Evolutionary conservation across 2,797 vertebrate species (phyloP).

Genomic region (Heliangelus exortis): DNA sequence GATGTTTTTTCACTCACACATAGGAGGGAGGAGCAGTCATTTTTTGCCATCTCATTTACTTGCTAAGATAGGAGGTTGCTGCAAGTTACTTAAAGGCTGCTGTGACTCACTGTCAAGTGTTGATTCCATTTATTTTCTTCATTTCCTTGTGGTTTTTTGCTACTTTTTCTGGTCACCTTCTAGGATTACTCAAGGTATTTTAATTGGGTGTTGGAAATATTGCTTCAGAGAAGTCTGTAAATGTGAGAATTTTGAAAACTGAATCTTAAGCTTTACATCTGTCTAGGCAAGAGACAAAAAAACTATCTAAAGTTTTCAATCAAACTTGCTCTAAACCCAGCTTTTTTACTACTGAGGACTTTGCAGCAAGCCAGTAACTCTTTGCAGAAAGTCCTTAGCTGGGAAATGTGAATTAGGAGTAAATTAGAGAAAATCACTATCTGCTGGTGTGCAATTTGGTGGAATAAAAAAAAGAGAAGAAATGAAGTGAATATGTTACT

Average conservation of each 20-base stretch:
- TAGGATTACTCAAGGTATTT: not conserved
- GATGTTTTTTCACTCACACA: not conserved
- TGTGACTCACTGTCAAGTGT: not conserved
- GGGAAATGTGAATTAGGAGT: slow-evolving; percentile 27
- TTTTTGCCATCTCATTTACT: not conserved
- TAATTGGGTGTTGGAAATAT: not conserved
- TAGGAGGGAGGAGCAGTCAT: not conserved
- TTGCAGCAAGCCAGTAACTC: slow-evolving; percentile 29
- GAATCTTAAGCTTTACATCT: not conserved
- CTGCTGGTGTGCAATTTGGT: slow-evolving; percentile 34
- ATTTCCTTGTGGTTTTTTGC: not conserved
- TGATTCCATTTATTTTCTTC: not conserved
- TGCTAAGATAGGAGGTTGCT: not conserved
- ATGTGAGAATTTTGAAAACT: not conserved
- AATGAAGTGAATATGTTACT: slow-evolving; percentile 40
- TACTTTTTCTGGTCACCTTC: not conserved
- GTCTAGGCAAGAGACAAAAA: not conserved
- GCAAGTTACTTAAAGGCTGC: not conserved
- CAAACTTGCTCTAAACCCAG: not conserved
- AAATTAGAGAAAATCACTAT: slow-evolving; percentile 64
- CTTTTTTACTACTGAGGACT: not conserved
- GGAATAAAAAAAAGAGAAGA: slow-evolving; percentile 17
- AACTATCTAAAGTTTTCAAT: not conserved
- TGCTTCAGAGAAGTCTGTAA: not conserved
- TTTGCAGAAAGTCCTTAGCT: not conserved